A percentile compares a stretch with the other conserved stretches of the same genome.
These are phyloP conservation scores for Tromatobia lineatoria DNA, from an alignment of 2,888 invertebrate genomes.

Conservation along the genomic window DNA sequence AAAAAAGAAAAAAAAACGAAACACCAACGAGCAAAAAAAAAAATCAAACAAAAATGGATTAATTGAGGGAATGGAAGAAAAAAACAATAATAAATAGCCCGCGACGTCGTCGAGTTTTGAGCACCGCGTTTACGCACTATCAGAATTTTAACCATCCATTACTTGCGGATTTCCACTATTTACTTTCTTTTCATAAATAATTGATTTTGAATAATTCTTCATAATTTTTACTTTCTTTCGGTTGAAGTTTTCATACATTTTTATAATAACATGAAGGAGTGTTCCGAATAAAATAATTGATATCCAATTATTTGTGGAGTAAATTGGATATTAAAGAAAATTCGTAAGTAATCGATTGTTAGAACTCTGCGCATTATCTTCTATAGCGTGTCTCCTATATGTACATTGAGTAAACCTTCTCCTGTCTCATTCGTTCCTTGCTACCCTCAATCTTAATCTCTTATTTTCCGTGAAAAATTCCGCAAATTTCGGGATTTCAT, in stretches of 20 bases:
- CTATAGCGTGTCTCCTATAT: slow-evolving; percentile 43
- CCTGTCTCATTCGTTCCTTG: slow-evolving; percentile 8
- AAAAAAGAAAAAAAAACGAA: slow-evolving; percentile 37
- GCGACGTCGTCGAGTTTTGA: slow-evolving; percentile 64
- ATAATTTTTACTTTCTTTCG: too few species aligned
- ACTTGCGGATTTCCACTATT: too few species aligned
- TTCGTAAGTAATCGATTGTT: too few species aligned
- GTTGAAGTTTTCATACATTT: too few species aligned
- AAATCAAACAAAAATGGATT: slow-evolving; percentile 28
- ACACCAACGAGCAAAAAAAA: slow-evolving; percentile 59
- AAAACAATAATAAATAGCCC: slow-evolving; percentile 49
- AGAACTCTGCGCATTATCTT: slow-evolving; percentile 21
- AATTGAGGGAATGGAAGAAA: slow-evolving; percentile 28
- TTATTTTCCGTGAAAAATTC: slow-evolving; percentile 20
- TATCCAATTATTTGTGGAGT: too few species aligned
- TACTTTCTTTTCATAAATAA: too few species aligned
- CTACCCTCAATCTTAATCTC: slow-evolving; percentile 33
- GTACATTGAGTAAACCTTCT: slow-evolving; percentile 42
- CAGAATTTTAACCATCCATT: too few species aligned
- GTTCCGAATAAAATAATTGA: too few species aligned
- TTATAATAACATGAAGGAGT: too few species aligned
- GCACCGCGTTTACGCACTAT: slow-evolving; percentile 56
- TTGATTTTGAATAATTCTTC: too few species aligned
- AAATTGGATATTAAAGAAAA: too few species aligned
- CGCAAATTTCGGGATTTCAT: not conserved